Base-by-base conservation (phyloP, 2,797 vertebrate species). In the Eptatretus atami region DNA sequence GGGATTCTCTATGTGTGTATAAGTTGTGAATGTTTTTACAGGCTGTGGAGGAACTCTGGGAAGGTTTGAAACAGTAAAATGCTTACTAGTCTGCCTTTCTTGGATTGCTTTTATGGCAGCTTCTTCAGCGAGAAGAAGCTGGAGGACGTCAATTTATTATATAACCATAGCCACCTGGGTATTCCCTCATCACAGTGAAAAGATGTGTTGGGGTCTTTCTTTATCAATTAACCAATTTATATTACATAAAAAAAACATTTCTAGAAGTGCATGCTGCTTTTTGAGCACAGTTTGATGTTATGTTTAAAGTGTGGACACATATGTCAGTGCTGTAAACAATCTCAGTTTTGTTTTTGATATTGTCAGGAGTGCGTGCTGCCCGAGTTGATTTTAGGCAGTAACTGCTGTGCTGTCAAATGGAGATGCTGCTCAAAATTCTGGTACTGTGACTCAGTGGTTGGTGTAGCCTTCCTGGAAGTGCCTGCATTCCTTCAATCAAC, bases 401-500 rank as follows among this genome's bases (percentile, higher is more conserved):
- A 66, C 79, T 98, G 13, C 79, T 98, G 24, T 84, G 66, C 88
- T 82, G 74, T 84, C 85, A 63, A 87, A 86, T 6, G 78, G 83
- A 15, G 81, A 78, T 65, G 76, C 94, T 55, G 90, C 93, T 82
- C 90, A 98, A 74, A 87, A 98, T 72, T 82, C 90, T 0, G 92
- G 92, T 53, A 84, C 92, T 3, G 84, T 98, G 63, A 84, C 90
- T 64, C 75, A 96, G 61, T 76, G 96, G 64, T n/a, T n/a, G n/a
- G n/a, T n/a, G 90, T 84, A 53, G 84, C 82, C 60, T 78, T 98
- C 13, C 70, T 96, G 13, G 90, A 96, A 64, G 86, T 87, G 67
- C 73, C 95, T 10, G 92, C 96, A 72, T 83, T 80, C 25, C 93
- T 88, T 70, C 88, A 93, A 73, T 81, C 88, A 68, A 74, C 96